These are phyloP conservation scores for Glaucomys volans DNA, from an alignment of 2,113 vertebrate genomes.

Conservation along the genomic window DNA sequence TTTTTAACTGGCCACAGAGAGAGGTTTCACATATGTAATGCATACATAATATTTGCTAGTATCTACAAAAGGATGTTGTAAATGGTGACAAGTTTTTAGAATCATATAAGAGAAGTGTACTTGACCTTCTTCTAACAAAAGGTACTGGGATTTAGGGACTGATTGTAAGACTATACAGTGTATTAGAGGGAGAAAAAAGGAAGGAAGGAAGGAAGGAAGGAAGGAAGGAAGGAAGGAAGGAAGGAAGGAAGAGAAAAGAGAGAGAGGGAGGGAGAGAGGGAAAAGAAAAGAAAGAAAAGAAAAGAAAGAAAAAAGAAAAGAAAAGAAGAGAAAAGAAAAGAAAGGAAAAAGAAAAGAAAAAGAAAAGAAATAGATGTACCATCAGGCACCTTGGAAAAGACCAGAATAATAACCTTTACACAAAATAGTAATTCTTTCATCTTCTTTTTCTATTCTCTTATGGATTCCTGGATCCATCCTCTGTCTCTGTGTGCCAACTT, in stretches of 20 bases:
- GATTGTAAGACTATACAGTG: background rate
- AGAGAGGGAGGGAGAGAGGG: too few relatives aligned
- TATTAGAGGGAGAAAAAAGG: background rate
- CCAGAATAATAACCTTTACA: background rate
- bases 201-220: too few relatives aligned
- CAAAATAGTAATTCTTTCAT: background rate
- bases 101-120: background rate
- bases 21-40: background rate
- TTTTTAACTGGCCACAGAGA: background rate
- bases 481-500: background rate
- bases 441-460: background rate
- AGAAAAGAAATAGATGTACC: background rate
- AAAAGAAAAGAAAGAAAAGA: fast-evolving
- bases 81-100: background rate
- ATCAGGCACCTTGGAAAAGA: background rate
- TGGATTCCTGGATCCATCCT: background rate
- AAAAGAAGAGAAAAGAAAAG: fast-evolving
- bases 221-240: too few relatives aligned
- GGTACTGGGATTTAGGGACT: background rate
- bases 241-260: too few relatives aligned
- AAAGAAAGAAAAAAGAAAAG: background rate
- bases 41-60: background rate
- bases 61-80: background rate
- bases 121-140: background rate
- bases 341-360: too few relatives aligned